A percentile compares a stretch with the other conserved stretches of the same genome.
Evolutionary conservation across 1,140 invertebrate species (phyloP).

Genomic region (Pseudomyrmex sp.): DNA sequence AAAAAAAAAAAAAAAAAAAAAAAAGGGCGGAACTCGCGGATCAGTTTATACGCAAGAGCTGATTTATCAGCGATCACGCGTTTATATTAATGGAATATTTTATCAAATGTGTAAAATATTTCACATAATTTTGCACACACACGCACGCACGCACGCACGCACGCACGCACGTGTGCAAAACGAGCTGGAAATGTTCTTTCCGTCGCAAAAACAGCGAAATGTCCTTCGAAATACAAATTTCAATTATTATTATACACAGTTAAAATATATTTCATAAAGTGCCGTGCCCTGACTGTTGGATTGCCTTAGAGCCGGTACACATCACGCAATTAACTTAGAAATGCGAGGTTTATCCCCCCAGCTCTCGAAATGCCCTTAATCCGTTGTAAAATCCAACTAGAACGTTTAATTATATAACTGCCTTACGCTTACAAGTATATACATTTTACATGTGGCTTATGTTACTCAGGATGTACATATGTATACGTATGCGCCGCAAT

Average conservation of each 20-base stretch:
- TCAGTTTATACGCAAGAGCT: neutral
- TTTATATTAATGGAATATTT: conserved; percentile 9
- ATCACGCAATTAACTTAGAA: conserved; percentile 51
- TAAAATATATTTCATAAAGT: conserved; percentile 36
- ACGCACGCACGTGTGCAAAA: neutral
- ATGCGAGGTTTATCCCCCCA: conserved; percentile 37
- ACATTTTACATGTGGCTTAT: conserved; percentile 34
- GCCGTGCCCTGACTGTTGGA: neutral
- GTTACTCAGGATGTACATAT: neutral
- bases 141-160: neutral
- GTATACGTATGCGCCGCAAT: conserved; percentile 14
- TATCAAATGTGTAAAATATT: neutral
- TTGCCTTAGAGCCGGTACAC: neutral
- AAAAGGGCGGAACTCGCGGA: neutral
- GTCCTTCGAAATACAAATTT: neutral
- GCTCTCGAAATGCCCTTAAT: conserved; percentile 34
- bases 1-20: neutral
- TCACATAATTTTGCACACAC: conserved; percentile 1
- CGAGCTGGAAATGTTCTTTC: no score
- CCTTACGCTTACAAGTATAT: conserved; percentile 19
- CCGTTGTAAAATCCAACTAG: conserved; percentile 40
- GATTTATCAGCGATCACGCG: neutral
- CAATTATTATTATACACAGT: neutral
- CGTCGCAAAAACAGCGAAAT: neutral
- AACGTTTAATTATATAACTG: conserved; percentile 56